phyloP scores from a whole-genome alignment of 2,797 vertebrate genomes.

The Amblyopsis hoosieri region DNA sequence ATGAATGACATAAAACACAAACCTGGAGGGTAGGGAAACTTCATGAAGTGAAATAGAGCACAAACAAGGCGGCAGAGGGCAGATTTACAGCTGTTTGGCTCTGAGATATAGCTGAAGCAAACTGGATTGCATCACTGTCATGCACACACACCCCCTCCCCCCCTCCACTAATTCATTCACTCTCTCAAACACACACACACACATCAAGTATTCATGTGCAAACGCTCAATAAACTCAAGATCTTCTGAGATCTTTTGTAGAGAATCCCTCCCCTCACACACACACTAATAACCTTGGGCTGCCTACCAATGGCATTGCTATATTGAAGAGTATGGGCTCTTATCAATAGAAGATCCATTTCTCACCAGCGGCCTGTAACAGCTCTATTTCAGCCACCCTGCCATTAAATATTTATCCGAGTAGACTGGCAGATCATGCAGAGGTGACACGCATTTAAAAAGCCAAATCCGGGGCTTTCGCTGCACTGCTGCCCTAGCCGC shows the following conservation, averaged over 20 bases:
- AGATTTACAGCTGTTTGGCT: constrained; percentile 45
- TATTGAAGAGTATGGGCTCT: constrained; percentile 68
- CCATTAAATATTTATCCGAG: constrained; percentile 83
- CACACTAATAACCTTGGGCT: constrained; percentile 82
- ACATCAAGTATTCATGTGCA: constrained; percentile 64
- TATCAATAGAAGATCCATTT: constrained; percentile 77
- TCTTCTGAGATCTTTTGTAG: too few species aligned
- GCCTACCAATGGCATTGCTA: constrained; percentile 74
- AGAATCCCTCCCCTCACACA: constrained; percentile 60
- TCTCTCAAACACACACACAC: neutral
- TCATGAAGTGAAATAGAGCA: constrained; percentile 49
- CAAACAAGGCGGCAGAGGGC: constrained; percentile 44
- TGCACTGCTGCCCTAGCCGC: constrained; percentile 22
- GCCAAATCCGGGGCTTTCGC: constrained; percentile 57
- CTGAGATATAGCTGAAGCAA: constrained; percentile 47
- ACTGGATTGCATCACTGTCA: constrained; percentile 37
- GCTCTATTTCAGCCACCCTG: constrained; percentile 76
- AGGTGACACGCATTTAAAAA: constrained; percentile 78
- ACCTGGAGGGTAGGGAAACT: constrained; percentile 47
- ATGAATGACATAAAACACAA: constrained; percentile 55
- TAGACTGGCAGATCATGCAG: constrained; percentile 63
- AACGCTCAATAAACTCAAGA: constrained; percentile 47
- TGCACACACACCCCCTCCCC: constrained; percentile 1
- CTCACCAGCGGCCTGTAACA: constrained; percentile 74
- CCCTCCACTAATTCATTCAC: neutral